A percentile compares a stretch with the other conserved stretches of the same genome.
Evolutionary conservation across 2,888 invertebrate genomes (phyloP).

Genomic region (Eupithecia exiguata): DNA sequence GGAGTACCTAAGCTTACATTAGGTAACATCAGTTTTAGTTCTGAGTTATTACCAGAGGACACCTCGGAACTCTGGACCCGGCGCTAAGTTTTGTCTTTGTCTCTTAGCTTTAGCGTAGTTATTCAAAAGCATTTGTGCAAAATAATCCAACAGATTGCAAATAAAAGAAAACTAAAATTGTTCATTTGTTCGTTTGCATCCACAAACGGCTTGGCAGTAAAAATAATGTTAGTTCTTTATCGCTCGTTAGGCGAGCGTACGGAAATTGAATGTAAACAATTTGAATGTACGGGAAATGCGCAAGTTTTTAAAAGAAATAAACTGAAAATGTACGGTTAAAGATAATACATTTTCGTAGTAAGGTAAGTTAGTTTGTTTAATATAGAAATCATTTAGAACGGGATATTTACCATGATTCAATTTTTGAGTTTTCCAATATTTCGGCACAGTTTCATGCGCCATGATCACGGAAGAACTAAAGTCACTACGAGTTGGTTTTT

Average conservation of each 20-base stretch:
- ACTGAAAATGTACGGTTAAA: not conserved
- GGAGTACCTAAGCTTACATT: too few relatives aligned
- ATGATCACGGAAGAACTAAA: too few relatives aligned
- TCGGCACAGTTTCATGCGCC: too few relatives aligned
- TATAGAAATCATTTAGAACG: too few relatives aligned
- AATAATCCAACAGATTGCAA: constrained; percentile 1
- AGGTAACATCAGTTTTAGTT: too few relatives aligned
- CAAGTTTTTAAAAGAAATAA: not conserved
- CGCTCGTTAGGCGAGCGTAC: constrained; percentile 9
- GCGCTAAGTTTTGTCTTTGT: too few relatives aligned
- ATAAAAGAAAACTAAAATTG: constrained; percentile 5
- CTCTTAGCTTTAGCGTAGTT: not conserved
- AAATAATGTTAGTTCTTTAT: constrained; percentile 14
- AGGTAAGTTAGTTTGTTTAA: not conserved
- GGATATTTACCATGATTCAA: too few relatives aligned
- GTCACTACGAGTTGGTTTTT: too few relatives aligned
- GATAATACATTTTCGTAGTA: not conserved
- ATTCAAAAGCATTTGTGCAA: not conserved
- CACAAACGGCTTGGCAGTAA: constrained; percentile 18
- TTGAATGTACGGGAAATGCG: constrained; percentile 3
- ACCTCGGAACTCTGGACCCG: too few relatives aligned
- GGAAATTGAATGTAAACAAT: constrained; percentile 17
- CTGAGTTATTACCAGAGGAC: too few relatives aligned
- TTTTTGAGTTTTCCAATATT: too few relatives aligned
- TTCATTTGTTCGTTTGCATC: constrained; percentile 10